Conservation (phyloP, 92 coral and sea anemone genomes). For the Paragorgia papillata region DNA sequence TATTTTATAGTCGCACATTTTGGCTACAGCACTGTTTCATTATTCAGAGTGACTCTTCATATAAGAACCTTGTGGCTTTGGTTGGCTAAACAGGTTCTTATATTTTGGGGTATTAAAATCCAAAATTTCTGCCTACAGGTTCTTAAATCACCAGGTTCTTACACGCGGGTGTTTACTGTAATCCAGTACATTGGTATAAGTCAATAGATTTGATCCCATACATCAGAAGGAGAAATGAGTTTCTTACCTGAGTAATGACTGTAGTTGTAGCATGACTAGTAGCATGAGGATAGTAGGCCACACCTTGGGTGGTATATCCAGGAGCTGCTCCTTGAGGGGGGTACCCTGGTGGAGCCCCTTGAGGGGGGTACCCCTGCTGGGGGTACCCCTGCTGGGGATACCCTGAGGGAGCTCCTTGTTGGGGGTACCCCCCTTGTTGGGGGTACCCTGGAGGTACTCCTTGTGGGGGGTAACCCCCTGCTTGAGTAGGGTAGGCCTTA, state of each 20-base stretch:
- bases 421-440: neutral
- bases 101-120: too few species aligned
- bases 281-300: neutral
- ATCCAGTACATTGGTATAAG: too few species aligned
- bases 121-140: too few species aligned
- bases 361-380: slow-evolving; percentile 22
- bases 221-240: too few species aligned
- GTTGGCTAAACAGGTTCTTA: too few species aligned
- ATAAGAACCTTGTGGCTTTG: too few species aligned
- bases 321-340: slow-evolving; percentile 32
- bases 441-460: neutral
- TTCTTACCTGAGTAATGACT: slow-evolving; percentile 31
- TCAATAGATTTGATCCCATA: too few species aligned
- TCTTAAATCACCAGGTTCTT: too few species aligned
- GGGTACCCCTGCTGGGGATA: slow-evolving; percentile 3
- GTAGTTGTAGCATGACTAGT: slow-evolving; percentile 21
- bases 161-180: too few species aligned
- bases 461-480: neutral
- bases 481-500: neutral
- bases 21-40: too few species aligned
- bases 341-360: slow-evolving; percentile 25
- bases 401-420: slow-evolving; percentile 7
- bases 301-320: slow-evolving; percentile 34
- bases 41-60: too few species aligned
- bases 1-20: too few species aligned